These are phyloP conservation scores for Neogobius melanostomus DNA, from an alignment of 2,113 vertebrate genomes.

Conservation along the genomic window DNA sequence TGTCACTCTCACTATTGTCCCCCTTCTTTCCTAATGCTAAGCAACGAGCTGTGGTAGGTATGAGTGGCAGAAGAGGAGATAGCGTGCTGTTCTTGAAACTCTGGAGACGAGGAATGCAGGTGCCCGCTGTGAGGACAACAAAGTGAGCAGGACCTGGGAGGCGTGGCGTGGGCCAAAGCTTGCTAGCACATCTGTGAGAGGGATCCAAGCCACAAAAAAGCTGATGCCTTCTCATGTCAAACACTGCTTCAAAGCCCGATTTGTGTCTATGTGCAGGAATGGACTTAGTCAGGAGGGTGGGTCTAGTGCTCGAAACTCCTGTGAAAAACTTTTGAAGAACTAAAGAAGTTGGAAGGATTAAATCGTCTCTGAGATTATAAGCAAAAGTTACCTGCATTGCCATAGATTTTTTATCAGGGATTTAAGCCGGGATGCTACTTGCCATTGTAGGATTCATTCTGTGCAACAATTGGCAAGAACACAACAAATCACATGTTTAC, in stretches of 20 bases:
- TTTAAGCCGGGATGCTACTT: too few species aligned
- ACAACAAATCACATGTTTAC: too few species aligned
- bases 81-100: slow-evolving; percentile 56
- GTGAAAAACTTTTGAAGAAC: background rate
- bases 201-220: slow-evolving; percentile 32
- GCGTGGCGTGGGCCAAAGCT: slow-evolving; percentile 43
- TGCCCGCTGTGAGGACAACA: slow-evolving; percentile 72
- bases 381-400: background rate
- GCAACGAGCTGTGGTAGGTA: slow-evolving; percentile 65
- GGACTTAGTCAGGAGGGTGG: background rate
- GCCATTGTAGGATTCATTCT: too few species aligned
- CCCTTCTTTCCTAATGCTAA: slow-evolving; percentile 62
- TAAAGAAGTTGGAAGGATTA: background rate
- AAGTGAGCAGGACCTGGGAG: slow-evolving; percentile 65
- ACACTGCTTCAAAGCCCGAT: slow-evolving; percentile 37
- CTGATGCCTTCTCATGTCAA: slow-evolving; percentile 45
- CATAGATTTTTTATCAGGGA: too few species aligned
- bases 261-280: slow-evolving; percentile 7
- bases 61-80: slow-evolving; percentile 48
- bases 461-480: too few species aligned
- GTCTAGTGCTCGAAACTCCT: background rate
- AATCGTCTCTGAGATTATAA: background rate
- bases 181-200: slow-evolving; percentile 42
- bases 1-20: slow-evolving; percentile 45
- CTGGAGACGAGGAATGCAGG: slow-evolving; percentile 74